Percentiles rank a stretch among this genome's conserved stretches.
Evolutionary conservation across 2,113 vertebrate species (phyloP).

Genomic region (Sinocyclocheilus anshuiensis): DNA sequence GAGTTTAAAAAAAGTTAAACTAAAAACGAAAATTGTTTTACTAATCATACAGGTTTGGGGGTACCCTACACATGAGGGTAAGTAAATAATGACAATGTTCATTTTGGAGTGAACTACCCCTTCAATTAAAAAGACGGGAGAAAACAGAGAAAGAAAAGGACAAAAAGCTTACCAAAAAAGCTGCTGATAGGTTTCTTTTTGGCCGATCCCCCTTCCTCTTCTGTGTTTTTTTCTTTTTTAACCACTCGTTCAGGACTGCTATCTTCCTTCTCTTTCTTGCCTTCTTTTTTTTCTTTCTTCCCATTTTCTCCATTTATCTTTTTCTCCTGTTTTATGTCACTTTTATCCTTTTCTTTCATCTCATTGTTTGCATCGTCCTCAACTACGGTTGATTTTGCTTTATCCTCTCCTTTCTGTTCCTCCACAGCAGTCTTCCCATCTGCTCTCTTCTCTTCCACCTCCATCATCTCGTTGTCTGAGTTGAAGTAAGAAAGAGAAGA

Average conservation of each 20-base stretch:
- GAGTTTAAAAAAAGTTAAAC: background rate
- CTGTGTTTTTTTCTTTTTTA: slow-evolving; percentile 52
- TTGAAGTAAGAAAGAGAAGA: slow-evolving; percentile 50
- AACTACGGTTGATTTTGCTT: slow-evolving; percentile 3
- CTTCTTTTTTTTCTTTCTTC: slow-evolving; percentile 21
- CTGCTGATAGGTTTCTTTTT: slow-evolving; percentile 76
- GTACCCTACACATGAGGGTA: too few species aligned
- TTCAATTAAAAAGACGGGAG: background rate
- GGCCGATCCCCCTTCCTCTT: slow-evolving; percentile 58
- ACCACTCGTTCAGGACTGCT: slow-evolving; percentile 61
- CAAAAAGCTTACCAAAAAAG: slow-evolving; percentile 81
- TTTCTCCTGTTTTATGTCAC: slow-evolving; percentile 50
- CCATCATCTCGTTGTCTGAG: slow-evolving; percentile 65
- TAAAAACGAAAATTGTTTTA: too few species aligned
- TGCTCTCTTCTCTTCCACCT: slow-evolving; percentile 62
- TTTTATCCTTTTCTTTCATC: slow-evolving; percentile 2
- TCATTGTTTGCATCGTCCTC: background rate
- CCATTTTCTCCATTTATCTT: slow-evolving; percentile 51
- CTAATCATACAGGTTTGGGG: too few species aligned
- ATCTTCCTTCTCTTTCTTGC: slow-evolving; percentile 21
- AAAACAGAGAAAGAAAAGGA: background rate
- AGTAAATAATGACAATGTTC: too few species aligned
- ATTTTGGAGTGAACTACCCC: background rate
- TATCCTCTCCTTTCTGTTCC: background rate
- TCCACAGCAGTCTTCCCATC: slow-evolving; percentile 43